Evolutionary conservation across 2,888 invertebrate genomes (phyloP).

Genomic region (Cantharis nigra): DNA sequence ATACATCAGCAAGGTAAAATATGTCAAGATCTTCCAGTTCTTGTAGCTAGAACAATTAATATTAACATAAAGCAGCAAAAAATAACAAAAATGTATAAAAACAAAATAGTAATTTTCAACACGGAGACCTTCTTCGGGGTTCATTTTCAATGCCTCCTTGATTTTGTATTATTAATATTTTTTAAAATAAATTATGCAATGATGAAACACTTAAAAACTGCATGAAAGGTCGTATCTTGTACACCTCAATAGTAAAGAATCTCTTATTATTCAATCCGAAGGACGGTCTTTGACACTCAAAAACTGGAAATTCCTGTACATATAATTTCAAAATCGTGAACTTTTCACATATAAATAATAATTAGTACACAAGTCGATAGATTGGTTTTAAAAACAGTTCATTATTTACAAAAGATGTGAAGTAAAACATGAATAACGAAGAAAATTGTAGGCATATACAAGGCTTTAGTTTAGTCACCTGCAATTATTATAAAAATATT

Average conservation of each 20-base stretch:
- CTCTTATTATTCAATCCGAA: neutral
- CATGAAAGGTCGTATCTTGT: neutral
- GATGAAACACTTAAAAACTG: neutral
- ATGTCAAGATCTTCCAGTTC: neutral
- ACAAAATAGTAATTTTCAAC: neutral
- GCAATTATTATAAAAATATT: neutral
- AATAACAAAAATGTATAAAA: neutral
- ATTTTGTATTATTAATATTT: neutral
- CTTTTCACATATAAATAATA: neutral
- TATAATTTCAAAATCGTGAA: neutral
- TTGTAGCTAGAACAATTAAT: neutral
- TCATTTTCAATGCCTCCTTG: neutral
- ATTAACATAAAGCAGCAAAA: neutral
- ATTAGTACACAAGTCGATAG: neutral
- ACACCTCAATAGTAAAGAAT: neutral
- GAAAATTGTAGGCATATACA: neutral
- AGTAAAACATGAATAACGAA: neutral
- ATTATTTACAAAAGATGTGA: neutral
- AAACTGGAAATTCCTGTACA: constrained; percentile 1
- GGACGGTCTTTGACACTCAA: constrained; percentile 3
- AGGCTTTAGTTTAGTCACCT: neutral
- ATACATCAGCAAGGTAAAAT: neutral
- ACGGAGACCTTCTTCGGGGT: neutral
- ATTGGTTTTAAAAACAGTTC: neutral
- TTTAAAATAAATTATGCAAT: neutral